A percentile compares a stretch with the other conserved stretches of the same genome.
phyloP scores from a whole-genome alignment of 2,113 vertebrate species.

The Pteronura brasiliensis region DNA sequence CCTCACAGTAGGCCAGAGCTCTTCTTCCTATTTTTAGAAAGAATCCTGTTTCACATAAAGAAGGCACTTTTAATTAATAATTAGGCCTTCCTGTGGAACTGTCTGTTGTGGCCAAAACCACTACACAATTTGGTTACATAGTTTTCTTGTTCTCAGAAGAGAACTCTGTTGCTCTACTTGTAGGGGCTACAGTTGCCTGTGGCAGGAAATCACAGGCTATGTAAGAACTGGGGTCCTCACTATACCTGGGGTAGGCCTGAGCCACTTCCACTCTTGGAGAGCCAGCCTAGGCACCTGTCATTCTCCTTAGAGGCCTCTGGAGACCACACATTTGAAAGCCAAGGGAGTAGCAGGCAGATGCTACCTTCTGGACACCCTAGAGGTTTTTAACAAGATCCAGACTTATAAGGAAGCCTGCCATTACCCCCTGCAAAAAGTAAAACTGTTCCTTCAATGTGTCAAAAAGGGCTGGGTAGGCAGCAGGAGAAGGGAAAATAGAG shows the following conservation, averaged over 20 bases:
- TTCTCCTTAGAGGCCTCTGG: background rate
- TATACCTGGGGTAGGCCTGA: background rate
- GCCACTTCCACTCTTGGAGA: background rate
- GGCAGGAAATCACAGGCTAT: background rate
- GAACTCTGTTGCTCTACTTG: background rate
- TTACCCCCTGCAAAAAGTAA: background rate
- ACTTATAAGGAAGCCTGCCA: background rate
- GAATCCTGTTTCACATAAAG: background rate
- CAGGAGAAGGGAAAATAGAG: background rate
- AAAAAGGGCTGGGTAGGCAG: background rate
- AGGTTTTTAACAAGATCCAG: background rate
- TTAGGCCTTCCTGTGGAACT: background rate
- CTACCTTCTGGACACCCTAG: background rate
- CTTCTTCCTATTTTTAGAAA: background rate
- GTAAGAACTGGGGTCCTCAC: background rate
- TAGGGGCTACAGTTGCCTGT: background rate
- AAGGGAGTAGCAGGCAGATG: background rate
- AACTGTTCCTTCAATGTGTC: background rate
- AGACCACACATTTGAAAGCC: background rate
- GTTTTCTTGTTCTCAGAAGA: background rate
- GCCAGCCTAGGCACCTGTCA: background rate
- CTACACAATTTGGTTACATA: background rate
- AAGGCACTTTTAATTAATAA: slow-evolving; percentile 18
- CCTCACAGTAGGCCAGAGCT: background rate
- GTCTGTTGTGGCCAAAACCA: background rate